Evolutionary conservation across 2,888 invertebrate genomes (phyloP), one percentile per base, ranked within the genome.

Genomic region (Aporophyla nigra): DNA sequence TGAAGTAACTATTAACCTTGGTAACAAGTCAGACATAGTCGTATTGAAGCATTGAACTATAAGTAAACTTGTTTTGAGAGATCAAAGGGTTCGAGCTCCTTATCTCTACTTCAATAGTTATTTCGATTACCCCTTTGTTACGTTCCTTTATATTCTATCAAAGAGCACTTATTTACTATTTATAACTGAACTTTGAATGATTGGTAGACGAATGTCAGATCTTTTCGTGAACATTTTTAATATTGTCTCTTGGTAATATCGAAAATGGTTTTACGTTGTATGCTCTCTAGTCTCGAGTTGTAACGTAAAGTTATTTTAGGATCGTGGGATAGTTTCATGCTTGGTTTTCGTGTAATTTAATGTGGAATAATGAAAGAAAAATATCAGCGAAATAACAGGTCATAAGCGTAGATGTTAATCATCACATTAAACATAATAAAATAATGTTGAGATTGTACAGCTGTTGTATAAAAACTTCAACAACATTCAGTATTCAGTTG

Each of bases 251-350:
- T 21, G 2, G 40, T 40, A 54, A 58, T 68, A 16, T 53, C 21
- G 21, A 16, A 63, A 81, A 81, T 81, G 49, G n/a, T 56, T 56
- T 51, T 12, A 6, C 24, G 49, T 33, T 46, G 43, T 53, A 43
- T 33, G 43, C 46, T 21, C 21, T 33, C 16, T 46, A 33, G 59
- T 72, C 40, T 27, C 46, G 10, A 33, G 43, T 46, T 46, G 21
- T 40, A 56, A 5, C 33, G 14, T 21, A 63, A 56, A 63, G 82
- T 78, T 82, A 76, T 78, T 78, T 78, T 82, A 78, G 82, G 77
- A 58, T 19, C 21, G 51, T 27, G 21, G 43, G 33, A 63, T 63
- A 77, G 77, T 77, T 77, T 75, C 19, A 51, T 62, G n/a, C 16
- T 16, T 49, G 16, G 24, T 51, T 81, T 51, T 24, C 12, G 2